Evolutionary conservation across 2,888 invertebrate species (phyloP).

Genomic region (Ormyrus rosae): DNA sequence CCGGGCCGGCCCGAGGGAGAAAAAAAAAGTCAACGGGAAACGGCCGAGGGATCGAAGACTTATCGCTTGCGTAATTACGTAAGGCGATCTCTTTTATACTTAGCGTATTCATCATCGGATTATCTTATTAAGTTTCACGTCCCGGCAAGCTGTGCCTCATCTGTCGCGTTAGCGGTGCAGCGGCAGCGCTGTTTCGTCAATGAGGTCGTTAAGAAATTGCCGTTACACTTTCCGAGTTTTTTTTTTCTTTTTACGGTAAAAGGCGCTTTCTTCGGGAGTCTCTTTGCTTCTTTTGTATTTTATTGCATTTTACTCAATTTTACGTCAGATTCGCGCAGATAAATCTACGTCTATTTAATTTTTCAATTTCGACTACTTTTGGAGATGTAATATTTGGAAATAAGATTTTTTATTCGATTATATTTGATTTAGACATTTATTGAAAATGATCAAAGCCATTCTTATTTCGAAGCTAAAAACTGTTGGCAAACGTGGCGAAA

Average conservation of each 20-base stretch:
- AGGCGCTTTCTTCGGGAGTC: neutral
- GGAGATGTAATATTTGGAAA: too few relatives aligned
- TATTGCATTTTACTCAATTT: neutral
- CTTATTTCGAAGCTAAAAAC: neutral
- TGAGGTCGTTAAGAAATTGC: constrained; percentile 38
- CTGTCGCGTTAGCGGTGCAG: constrained; percentile 17
- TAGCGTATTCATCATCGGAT: constrained; percentile 49
- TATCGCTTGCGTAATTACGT: constrained; percentile 51
- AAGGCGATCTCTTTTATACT: constrained; percentile 48
- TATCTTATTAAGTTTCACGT: constrained; percentile 50
- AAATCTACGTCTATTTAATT: too few relatives aligned
- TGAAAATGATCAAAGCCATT: too few relatives aligned
- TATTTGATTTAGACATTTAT: too few relatives aligned
- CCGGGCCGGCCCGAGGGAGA: neutral
- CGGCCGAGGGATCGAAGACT: constrained; percentile 22
- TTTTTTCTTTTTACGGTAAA: neutral
- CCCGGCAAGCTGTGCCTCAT: constrained; percentile 9
- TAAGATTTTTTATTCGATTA: too few relatives aligned
- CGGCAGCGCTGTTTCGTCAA: constrained; percentile 22
- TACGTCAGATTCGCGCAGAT: too few relatives aligned
- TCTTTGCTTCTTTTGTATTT: neutral
- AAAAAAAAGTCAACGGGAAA: neutral
- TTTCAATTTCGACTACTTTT: too few relatives aligned
- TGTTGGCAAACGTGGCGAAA: neutral
- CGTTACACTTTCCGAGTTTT: constrained; percentile 10